phyloP scores from a whole-genome alignment of 2,888 invertebrate genomes.

The Noctua pronuba region DNA sequence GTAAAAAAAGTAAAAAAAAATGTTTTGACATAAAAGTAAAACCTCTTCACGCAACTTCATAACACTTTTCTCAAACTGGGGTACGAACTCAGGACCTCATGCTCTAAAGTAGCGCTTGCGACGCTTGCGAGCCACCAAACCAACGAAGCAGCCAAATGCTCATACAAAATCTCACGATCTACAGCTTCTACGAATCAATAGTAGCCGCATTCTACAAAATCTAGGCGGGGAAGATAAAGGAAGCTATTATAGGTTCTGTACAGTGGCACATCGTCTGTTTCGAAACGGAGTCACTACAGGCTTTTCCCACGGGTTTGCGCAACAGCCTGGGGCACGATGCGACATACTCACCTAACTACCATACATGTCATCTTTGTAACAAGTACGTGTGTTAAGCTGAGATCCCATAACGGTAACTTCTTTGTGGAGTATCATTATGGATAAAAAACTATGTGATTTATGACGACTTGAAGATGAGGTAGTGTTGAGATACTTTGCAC shows the following conservation, averaged over 20 bases:
- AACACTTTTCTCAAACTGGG: neutral
- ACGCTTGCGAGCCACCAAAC: neutral
- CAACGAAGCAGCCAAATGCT: neutral
- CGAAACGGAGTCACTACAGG: conserved; percentile 64
- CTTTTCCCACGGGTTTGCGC: conserved; percentile 76
- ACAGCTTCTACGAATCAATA: neutral
- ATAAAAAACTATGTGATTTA: conserved; percentile 16
- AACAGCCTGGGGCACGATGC: conserved; percentile 57
- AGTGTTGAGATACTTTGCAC: too few relatives aligned
- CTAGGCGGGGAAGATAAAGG: conserved; percentile 69
- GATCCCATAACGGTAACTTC: conserved; percentile 2
- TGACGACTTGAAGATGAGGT: neutral
- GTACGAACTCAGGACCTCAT: neutral
- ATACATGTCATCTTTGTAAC: conserved; percentile 61
- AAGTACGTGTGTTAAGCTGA: conserved; percentile 26
- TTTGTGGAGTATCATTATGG: conserved; percentile 1
- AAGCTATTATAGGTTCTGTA: conserved; percentile 73
- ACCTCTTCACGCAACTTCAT: neutral
- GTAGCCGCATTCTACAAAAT: conserved; percentile 31
- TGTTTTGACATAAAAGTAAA: neutral
- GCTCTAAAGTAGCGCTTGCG: neutral
- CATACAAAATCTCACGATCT: neutral
- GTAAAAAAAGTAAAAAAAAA: neutral
- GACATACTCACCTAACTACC: conserved; percentile 31
- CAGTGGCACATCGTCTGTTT: conserved; percentile 71